Percentiles rank a stretch among this genome's conserved stretches.
Conservation (phyloP, 2,113 vertebrate genomes). For the Pantherophis guttatus region DNA sequence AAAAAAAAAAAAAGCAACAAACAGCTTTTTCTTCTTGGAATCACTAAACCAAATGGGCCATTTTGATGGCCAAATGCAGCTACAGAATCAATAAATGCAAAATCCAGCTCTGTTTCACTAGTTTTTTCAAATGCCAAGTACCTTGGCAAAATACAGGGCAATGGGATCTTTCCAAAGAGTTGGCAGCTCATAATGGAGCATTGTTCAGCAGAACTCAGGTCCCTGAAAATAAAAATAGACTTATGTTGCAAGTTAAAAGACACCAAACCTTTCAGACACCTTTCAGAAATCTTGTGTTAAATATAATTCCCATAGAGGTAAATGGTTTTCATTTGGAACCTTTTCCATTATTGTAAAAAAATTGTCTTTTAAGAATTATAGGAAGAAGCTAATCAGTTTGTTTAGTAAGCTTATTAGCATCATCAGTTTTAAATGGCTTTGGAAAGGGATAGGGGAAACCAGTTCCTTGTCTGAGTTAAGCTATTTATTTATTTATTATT, state of each 20-base stretch:
- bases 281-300: not conserved
- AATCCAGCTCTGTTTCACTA: not conserved
- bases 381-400: not conserved
- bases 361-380: conserved; percentile 24
- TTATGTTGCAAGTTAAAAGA: conserved; percentile 10
- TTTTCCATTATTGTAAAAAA: not conserved
- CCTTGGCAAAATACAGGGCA: not conserved
- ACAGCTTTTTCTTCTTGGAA: not conserved
- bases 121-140: not conserved
- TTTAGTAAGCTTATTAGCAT: too few relatives aligned
- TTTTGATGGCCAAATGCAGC: not conserved
- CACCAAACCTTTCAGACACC: not conserved
- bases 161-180: not conserved
- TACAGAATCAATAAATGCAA: not conserved
- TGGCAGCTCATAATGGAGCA: not conserved
- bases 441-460: too few relatives aligned
- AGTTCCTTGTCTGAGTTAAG: not conserved
- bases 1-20: not conserved
- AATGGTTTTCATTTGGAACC: not conserved
- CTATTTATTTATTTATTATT: too few relatives aligned
- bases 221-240: conserved; percentile 19
- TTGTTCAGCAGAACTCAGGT: conserved; percentile 10
- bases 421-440: not conserved
- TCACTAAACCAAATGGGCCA: not conserved
- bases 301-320: not conserved